Base-by-base conservation (phyloP, 30 jellyfish, hydroid and myxozoan genomes). In the Mastigias papua region DNA sequence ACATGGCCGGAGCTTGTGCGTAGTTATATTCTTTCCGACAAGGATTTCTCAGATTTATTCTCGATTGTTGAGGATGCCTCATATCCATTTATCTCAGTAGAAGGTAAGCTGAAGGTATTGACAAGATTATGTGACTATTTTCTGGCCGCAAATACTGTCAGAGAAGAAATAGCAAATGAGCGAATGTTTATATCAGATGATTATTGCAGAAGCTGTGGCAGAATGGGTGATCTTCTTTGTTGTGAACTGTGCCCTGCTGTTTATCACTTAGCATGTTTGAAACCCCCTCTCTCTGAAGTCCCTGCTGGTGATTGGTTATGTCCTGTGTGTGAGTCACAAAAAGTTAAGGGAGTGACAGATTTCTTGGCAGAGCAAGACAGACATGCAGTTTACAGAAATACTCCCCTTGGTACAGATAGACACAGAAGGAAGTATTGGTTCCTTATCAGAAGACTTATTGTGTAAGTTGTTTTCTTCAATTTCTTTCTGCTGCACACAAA, bases 241-340 rank as follows among this genome's bases (percentile, higher is more conserved):
- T 93, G 98, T 81, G 98, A 93, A 64, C 96, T 93, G 19, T 93
- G 98, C 72, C 98, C 98, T 6, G 96, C 97, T 11, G 98, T 93
- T 25, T 93, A 93, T 76, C 98, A 93, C 78, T 74, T 93, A 46
- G 98, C 92, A n/a, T 93, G 98, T 61, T 78, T 93, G 67, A 83
- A 95, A 35, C 98, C 98, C 66, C 97, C 97, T 60, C 94, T 93
- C 30, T 29, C 90, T 3, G 90, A 93, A 71, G 98, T 93, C 22
- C 98, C 98, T 21, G 93, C 94, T 61, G 96, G 94, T 70, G 98
- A 93, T 46, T 93, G 98, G 98, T 69, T 93, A 28, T 93, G 98
- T 62, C 98, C 98, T 2, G 97, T 93, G 42, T 93, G 98, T 84
- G 97, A 89, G 62, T 97, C 95, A 9, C 97, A 89, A 34, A 86